phyloP scores from a whole-genome alignment of 2,113 vertebrate genomes.

The Oryctolagus cuniculus region DNA sequence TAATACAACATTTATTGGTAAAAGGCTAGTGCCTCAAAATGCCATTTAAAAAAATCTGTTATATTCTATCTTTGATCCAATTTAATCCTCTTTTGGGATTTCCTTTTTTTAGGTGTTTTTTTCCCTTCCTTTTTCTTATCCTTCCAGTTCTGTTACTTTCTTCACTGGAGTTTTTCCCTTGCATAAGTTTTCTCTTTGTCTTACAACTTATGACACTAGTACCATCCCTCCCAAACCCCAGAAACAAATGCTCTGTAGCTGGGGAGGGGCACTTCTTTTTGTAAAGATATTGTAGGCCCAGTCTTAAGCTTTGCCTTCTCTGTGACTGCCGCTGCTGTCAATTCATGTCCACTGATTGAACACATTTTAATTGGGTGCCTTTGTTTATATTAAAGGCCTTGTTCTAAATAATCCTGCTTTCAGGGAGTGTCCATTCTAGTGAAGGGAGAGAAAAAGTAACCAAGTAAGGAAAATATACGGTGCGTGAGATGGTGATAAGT shows the following conservation, averaged over 20 bases:
- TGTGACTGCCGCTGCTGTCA: not conserved
- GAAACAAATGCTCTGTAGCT: slow-evolving; percentile 17
- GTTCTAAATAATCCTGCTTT: not conserved
- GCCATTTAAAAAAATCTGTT: not conserved
- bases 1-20: slow-evolving; percentile 15
- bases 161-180: slow-evolving; percentile 40
- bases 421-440: not conserved
- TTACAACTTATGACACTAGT: slow-evolving; percentile 5
- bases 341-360: not conserved
- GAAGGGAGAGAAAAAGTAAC: not conserved
- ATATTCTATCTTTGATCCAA: not conserved
- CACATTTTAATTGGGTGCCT: slow-evolving; percentile 18
- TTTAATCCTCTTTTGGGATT: not conserved
- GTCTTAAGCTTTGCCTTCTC: slow-evolving; percentile 1
- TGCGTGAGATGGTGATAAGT: not conserved
- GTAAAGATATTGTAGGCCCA: slow-evolving; percentile 7
- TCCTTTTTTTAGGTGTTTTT: not conserved
- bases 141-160: not conserved
- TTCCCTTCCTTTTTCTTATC: not conserved
- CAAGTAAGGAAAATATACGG: not conserved
- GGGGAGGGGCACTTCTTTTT: not conserved
- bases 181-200: not conserved
- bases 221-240: not conserved
- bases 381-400: not conserved
- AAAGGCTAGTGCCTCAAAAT: slow-evolving; percentile 17